Evolutionary conservation across 1,140 invertebrate genomes (phyloP).

Genomic region (Ceratina australensis): DNA sequence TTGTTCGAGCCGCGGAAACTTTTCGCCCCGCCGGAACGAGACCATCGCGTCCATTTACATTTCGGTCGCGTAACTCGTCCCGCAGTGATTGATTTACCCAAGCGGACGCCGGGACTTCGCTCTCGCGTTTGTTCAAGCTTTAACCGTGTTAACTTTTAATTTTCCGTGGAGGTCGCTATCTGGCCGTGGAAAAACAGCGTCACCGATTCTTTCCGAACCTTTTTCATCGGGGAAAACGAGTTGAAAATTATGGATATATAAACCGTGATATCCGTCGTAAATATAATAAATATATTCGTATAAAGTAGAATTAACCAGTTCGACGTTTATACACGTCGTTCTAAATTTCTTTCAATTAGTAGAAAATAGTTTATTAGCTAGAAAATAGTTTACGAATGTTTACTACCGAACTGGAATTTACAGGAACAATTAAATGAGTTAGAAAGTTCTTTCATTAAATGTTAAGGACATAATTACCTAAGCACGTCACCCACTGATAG

Average conservation of each 20-base stretch:
- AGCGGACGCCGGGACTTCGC: too few species aligned
- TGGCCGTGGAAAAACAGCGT: neutral
- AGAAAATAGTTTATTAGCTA: too few species aligned
- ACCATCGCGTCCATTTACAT: conserved; percentile 2
- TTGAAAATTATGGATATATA: too few species aligned
- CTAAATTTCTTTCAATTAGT: too few species aligned
- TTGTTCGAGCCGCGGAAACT: neutral
- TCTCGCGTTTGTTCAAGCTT: neutral
- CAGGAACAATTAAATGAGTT: neutral
- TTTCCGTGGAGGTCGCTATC: neutral
- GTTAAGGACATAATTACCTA: neutral
- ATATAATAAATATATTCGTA: too few species aligned
- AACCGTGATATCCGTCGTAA: too few species aligned
- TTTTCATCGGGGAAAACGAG: too few species aligned
- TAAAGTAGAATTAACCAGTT: too few species aligned
- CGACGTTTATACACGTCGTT: too few species aligned
- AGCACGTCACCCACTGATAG: neutral
- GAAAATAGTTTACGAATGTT: too few species aligned
- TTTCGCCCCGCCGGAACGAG: neutral
- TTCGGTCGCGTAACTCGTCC: neutral
- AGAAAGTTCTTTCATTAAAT: neutral
- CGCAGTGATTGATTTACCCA: conserved; percentile 11
- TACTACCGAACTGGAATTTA: too few species aligned
- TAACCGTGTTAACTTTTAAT: conserved; percentile 17
- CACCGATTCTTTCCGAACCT: neutral